Evolutionary conservation across 2,888 invertebrate genomes (phyloP), one percentile per base, ranked within the genome.

Genomic region (Plemyria rubiginata): DNA sequence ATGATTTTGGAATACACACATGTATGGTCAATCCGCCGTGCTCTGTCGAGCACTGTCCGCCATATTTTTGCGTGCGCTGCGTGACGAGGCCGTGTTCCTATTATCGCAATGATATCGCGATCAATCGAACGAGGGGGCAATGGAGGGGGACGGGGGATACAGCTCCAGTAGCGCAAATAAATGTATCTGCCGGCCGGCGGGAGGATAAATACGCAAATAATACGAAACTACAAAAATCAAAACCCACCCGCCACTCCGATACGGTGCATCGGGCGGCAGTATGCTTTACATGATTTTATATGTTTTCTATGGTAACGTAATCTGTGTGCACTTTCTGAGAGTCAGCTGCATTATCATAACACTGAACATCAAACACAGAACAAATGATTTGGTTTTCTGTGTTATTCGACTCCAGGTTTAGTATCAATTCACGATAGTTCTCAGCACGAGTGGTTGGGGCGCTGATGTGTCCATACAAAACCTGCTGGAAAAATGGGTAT

Each of bases 211-310:
- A 92, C 80, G 85, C 74, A 67, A 74, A 74, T 74, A 74, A 92
- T 92, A 92, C 91, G 92, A 92, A 92, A 92, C 92, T 92, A 92
- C 92, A 92, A 92, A 92, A 92, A 92, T 92, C 92, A 92, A 92
- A 92, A 92, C 92, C 90, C 90, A 90, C 87, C 87, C 87, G 86
- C 88, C 83, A 88, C 87, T 88, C 88, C 81, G 83, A 80, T 86
- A 81, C 82, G 79, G 82, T 77, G 74, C 60, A 66, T 65, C 66
- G 78, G 2, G 43, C 6, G 32, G 68, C 1, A 63, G 53, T 53
- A 13, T 83, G 84, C 90, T 92, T 88, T 82, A 85, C 82, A 13
- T 53, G 11, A 0, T 13, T 54, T 12, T 13, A 15, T 15, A 16
- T 9, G 3, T 22, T 1, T 22, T 22, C 22, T 2, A 6, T 32